Evolutionary conservation across 2,888 invertebrate genomes (phyloP).

Genomic region (Phragmatobia fuliginosa): DNA sequence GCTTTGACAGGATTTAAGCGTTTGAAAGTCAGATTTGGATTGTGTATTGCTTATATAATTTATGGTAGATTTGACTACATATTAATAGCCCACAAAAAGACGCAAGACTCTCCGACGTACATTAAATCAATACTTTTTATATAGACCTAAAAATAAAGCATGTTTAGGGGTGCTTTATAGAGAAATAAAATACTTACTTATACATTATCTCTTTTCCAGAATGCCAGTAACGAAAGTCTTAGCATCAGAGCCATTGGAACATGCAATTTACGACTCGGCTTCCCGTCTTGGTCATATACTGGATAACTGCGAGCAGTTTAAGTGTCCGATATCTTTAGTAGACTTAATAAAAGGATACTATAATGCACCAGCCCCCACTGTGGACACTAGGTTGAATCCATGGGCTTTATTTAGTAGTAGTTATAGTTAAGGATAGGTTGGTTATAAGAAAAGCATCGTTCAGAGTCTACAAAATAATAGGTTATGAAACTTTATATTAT

Average conservation of each 20-base stretch:
- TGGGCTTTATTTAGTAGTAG: slow-evolving; percentile 76
- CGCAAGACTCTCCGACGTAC: too few relatives aligned
- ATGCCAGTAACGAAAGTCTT: slow-evolving; percentile 89
- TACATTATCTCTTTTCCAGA: slow-evolving; percentile 68
- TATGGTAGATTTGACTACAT: neutral
- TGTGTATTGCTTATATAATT: neutral
- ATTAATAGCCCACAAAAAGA: too few relatives aligned
- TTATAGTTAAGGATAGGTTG: slow-evolving; percentile 39
- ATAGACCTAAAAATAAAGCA: too few relatives aligned
- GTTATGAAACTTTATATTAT: neutral
- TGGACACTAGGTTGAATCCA: slow-evolving; percentile 64
- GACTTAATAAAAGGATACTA: slow-evolving; percentile 90
- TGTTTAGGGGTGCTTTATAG: neutral
- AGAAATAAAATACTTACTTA: neutral
- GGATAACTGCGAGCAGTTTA: slow-evolving; percentile 86
- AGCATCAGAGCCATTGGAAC: slow-evolving; percentile 88
- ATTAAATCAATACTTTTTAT: too few relatives aligned
- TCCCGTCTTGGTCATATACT: slow-evolving; percentile 78
- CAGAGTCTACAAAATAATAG: neutral
- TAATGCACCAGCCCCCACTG: slow-evolving; percentile 73
- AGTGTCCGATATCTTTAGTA: slow-evolving; percentile 90
- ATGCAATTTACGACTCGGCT: slow-evolving; percentile 89
- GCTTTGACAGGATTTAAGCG: neutral
- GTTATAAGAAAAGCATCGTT: neutral
- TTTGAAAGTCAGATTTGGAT: neutral